A percentile compares a stretch with the other conserved stretches of the same genome.
Evolutionary conservation across 2,888 invertebrate genomes (phyloP).

Genomic region (Danaus chrysippus): DNA sequence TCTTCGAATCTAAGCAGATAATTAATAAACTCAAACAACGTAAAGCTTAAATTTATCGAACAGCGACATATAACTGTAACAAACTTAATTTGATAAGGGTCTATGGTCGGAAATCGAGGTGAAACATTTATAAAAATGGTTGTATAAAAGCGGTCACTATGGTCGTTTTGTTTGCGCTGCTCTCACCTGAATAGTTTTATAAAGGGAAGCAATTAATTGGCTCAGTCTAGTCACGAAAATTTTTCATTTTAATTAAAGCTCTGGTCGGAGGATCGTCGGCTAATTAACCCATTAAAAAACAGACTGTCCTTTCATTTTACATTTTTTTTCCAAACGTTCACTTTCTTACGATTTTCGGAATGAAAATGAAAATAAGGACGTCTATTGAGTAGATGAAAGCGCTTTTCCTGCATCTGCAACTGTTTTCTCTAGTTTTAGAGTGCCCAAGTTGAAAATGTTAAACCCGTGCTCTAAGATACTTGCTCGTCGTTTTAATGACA

Average conservation of each 20-base stretch:
- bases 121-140: conserved; percentile 17
- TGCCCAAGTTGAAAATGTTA: conserved; percentile 11
- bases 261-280: conserved; percentile 71
- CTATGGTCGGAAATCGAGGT: conserved; percentile 8
- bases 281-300: conserved; percentile 79
- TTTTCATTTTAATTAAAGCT: conserved; percentile 78
- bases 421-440: conserved; percentile 25
- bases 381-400: conserved; percentile 23
- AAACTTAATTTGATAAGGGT: conserved; percentile 8
- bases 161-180: conserved; percentile 53
- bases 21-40: conserved; percentile 4
- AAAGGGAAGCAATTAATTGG: conserved; percentile 71
- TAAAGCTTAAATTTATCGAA: conserved; percentile 1
- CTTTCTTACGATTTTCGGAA: conserved; percentile 70
- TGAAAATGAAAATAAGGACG: conserved; percentile 47
- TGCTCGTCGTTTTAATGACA: conserved; percentile 10
- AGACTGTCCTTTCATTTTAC: conserved; percentile 69
- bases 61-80: neutral
- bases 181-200: conserved; percentile 73
- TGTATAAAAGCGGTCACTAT: conserved; percentile 18
- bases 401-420: conserved; percentile 31
- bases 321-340: conserved; percentile 63
- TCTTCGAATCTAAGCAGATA: conserved; percentile 3
- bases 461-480: conserved; percentile 2
- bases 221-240: conserved; percentile 73